Evolutionary conservation across 2,888 invertebrate genomes (phyloP).

Genomic region (Epicampocera succincta): DNA sequence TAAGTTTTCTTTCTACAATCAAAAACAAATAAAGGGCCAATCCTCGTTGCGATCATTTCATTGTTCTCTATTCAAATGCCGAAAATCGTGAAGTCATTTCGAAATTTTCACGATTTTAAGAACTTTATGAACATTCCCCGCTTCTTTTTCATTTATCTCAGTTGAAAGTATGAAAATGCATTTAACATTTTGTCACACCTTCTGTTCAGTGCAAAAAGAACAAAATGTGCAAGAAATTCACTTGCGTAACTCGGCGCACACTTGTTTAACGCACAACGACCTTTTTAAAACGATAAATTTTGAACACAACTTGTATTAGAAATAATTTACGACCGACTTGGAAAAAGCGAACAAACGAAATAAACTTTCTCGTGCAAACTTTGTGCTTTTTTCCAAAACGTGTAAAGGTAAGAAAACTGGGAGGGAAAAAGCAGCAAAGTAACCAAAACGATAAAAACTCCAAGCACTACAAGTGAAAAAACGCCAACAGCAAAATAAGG

Average conservation of each 20-base stretch:
- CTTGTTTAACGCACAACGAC: slow-evolving; percentile 64
- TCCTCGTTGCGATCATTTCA: too few relatives aligned
- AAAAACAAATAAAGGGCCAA: too few relatives aligned
- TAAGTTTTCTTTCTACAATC: too few relatives aligned
- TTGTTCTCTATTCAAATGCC: too few relatives aligned
- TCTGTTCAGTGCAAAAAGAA: slow-evolving; percentile 23
- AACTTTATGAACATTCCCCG: too few relatives aligned
- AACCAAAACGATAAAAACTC: slow-evolving; percentile 38
- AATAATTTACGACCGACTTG: slow-evolving; percentile 62
- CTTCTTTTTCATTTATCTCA: too few relatives aligned
- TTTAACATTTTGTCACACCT: slow-evolving; percentile 63
- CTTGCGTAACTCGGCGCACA: slow-evolving; percentile 48
- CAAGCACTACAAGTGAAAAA: slow-evolving; percentile 4
- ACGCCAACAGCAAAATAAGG: neutral
- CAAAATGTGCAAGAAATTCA: slow-evolving; percentile 7
- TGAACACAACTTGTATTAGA: slow-evolving; percentile 62
- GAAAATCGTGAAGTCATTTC: too few relatives aligned
- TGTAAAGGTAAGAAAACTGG: slow-evolving; percentile 9
- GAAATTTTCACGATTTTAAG: too few relatives aligned
- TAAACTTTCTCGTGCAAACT: slow-evolving; percentile 11
- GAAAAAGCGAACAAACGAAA: slow-evolving; percentile 18
- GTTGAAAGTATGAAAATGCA: neutral
- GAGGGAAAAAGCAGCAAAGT: slow-evolving; percentile 1
- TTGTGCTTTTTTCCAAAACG: neutral
- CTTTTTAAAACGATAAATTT: slow-evolving; percentile 64